A percentile compares a stretch with the other conserved stretches of the same genome.
These are phyloP conservation scores for Felis chaus DNA, from an alignment of 2,113 vertebrate species.

Conservation along the genomic window DNA sequence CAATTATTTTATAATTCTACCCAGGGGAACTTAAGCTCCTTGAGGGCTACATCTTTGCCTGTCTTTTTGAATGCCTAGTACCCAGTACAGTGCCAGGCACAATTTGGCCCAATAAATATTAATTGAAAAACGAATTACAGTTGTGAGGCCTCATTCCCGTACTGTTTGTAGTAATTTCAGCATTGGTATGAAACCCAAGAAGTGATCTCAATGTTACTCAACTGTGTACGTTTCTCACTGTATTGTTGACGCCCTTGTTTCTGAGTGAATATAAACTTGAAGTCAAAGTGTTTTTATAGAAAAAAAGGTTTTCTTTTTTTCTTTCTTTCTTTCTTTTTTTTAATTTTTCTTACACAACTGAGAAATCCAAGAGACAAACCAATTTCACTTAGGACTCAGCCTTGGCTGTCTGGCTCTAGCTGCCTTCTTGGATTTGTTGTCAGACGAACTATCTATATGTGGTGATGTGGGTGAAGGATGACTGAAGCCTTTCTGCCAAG, in stretches of 20 bases:
- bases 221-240: background rate
- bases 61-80: background rate
- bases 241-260: background rate
- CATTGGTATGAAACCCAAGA: background rate
- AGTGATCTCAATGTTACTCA: background rate
- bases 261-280: background rate
- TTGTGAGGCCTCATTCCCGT: background rate
- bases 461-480: background rate
- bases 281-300: background rate
- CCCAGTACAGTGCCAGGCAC: fast-evolving
- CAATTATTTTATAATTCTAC: background rate
- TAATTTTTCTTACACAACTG: background rate
- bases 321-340: background rate
- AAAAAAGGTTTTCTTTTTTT: background rate
- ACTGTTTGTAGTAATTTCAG: background rate
- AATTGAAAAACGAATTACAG: background rate
- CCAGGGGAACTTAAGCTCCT: background rate
- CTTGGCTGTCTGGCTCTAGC: background rate
- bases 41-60: background rate
- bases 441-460: fast-evolving
- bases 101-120: background rate
- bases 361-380: background rate
- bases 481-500: background rate
- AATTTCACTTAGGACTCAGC: background rate
- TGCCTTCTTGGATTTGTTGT: background rate